Percentiles rank a stretch among this genome's conserved stretches.
Evolutionary conservation across 2,113 vertebrate genomes (phyloP).

Genomic region (Tetrax tetrax): DNA sequence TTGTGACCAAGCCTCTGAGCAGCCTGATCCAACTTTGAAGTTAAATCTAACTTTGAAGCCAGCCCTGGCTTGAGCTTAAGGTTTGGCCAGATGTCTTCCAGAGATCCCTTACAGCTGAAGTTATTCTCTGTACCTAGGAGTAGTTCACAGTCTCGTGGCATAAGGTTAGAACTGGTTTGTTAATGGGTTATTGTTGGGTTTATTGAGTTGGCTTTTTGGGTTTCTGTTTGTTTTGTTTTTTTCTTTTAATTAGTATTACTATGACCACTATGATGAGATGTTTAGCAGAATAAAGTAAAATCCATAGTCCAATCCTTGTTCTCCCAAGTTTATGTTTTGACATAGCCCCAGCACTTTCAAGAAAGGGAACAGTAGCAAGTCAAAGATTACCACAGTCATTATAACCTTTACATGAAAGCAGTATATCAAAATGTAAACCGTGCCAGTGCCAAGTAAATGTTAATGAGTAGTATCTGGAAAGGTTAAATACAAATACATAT

Average conservation of each 20-base stretch:
- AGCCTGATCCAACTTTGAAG: neutral
- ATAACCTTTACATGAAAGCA: slow-evolving; percentile 46
- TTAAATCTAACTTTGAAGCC: neutral
- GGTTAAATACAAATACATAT: slow-evolving; percentile 74
- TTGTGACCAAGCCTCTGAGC: neutral
- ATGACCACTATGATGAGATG: neutral
- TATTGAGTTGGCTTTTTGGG: too few species aligned
- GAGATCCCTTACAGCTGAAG: neutral
- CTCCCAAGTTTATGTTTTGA: neutral
- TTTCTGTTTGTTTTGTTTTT: too few species aligned
- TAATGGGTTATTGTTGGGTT: neutral
- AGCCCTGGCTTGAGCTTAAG: neutral
- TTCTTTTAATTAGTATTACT: neutral
- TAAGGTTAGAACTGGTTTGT: neutral
- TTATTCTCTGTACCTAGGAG: neutral
- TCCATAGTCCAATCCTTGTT: neutral
- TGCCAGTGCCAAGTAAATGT: slow-evolving; percentile 34
- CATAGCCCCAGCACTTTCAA: neutral
- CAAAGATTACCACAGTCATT: slow-evolving; percentile 44
- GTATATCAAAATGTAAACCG: slow-evolving; percentile 57
- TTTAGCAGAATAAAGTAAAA: neutral
- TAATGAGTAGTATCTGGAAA: slow-evolving; percentile 72
- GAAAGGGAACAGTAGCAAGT: neutral
- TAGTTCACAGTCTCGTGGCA: neutral
- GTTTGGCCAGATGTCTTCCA: neutral